A percentile compares a stretch with the other conserved stretches of the same genome.
These are phyloP conservation scores for Dipus sagitta DNA, from an alignment of 2,797 vertebrate species.

Conservation along the genomic window DNA sequence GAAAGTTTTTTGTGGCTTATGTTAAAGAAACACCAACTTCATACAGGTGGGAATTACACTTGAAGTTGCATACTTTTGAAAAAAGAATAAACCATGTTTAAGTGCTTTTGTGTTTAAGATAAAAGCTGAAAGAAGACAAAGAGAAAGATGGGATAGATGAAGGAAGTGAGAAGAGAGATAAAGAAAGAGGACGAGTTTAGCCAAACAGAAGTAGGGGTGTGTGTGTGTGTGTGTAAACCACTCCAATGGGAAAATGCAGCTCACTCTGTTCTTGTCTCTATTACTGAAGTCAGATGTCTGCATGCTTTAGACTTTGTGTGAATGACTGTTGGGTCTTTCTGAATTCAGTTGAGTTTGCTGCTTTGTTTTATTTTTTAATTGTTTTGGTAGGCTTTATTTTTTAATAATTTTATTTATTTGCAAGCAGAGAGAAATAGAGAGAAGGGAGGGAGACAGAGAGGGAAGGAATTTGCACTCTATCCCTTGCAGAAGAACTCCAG, in stretches of 20 bases:
- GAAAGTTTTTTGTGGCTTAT: not conserved
- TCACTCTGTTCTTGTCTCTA: not conserved
- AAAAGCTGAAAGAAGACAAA: not conserved
- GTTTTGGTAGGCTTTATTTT: not conserved
- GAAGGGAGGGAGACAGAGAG: no score
- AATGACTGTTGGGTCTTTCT: not conserved
- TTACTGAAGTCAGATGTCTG: not conserved
- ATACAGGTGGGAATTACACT: not conserved
- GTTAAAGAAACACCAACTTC: not conserved
- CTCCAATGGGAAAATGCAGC: not conserved
- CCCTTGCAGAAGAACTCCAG: no score
- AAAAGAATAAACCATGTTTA: not conserved
- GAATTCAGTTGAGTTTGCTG: not conserved
- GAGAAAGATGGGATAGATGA: not conserved
- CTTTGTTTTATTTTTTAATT: not conserved
- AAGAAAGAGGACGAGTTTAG: not conserved
- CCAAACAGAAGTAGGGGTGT: no score
- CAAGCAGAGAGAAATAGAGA: no score
- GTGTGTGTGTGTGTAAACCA: not conserved
- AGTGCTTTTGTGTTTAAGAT: not conserved
- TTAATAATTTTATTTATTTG: not conserved
- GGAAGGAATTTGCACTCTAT: no score
- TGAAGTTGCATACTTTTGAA: not conserved
- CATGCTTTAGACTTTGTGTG: not conserved
- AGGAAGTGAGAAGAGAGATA: not conserved